These are phyloP conservation scores for Teleiodes luculella DNA, from an alignment of 2,888 invertebrate genomes.

Conservation along the genomic window DNA sequence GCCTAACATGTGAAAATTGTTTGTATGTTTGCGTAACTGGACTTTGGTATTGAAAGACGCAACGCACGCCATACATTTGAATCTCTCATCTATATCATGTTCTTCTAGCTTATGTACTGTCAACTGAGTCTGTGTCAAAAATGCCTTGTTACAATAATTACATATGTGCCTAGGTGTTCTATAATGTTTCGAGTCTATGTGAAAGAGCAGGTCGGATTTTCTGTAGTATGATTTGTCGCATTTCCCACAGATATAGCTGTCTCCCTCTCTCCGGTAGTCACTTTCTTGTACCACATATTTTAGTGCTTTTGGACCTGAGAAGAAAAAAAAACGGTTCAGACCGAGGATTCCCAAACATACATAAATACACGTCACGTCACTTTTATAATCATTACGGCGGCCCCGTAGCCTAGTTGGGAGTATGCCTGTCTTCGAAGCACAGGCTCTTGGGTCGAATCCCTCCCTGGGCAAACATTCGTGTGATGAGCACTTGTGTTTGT, in stretches of 20 bases:
- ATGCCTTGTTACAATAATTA: conserved; percentile 40
- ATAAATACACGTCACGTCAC: no score
- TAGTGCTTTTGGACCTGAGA: conserved; percentile 35
- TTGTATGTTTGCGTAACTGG: conserved; percentile 50
- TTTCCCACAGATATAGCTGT: conserved; percentile 36
- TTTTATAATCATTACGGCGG: no score
- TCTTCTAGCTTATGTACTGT: conserved; percentile 50
- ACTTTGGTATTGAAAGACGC: conserved; percentile 49
- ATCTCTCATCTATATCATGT: conserved; percentile 55
- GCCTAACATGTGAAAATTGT: conserved; percentile 63
- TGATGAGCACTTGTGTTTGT: no score
- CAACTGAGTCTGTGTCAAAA: conserved; percentile 48
- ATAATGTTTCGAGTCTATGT: conserved; percentile 55
- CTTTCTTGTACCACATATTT: conserved; percentile 43
- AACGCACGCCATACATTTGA: conserved; percentile 60
- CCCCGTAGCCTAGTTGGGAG: no score
- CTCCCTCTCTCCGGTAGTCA: conserved; percentile 45
- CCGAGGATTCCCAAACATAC: background rate
- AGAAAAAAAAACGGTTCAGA: conserved; percentile 37
- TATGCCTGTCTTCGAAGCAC: no score
- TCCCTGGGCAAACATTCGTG: no score
- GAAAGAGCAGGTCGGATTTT: conserved; percentile 39
- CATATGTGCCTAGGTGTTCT: conserved; percentile 45
- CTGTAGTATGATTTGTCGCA: conserved; percentile 52
- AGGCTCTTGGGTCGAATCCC: no score